Base-by-base conservation (phyloP, 2,113 vertebrate species). In the Hyla sarda region DNA sequence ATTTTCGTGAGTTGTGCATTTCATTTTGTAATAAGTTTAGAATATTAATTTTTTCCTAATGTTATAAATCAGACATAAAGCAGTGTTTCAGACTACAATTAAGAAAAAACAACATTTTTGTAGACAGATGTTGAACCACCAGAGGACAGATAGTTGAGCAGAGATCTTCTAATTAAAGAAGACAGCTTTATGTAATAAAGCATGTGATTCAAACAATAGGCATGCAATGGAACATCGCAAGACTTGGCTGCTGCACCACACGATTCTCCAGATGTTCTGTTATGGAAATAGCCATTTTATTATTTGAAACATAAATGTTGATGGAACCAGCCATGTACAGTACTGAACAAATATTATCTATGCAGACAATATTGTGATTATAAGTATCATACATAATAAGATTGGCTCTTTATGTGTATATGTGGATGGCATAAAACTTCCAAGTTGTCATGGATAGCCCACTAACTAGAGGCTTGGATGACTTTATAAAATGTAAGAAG, bases 181-280 rank as follows among this genome's bases (percentile, higher is more conserved):
- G 83, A 85, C 83, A 79, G 84, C 60, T 52, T 79, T 48, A 79
- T 85, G 47, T 67, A 67, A 84, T 54, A 47, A 77, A 69, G 28
- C 48, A 71, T 79, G 75, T 54, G 75, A 85, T 69, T 71, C 45
- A 85, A 32, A 69, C 58, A 79, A 79, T 69, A 78, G 74, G 67
- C 60, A 50, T 79, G 74, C 84, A 56, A 67, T 69, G 30, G 28
- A 41, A 85, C n/a, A 17, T 9, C 28, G 47, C 11, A 67, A 67
- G 56, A 30, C 32, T 56, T 65, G 32, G 47, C 54, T 79, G 74
- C 75, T 71, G 75, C 75, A 71, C 23, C 62, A 85, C 60, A 79
- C 71, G 74, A 85, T 69, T 52, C 37, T 65, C 84, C 84, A 85
- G 84, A 85, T 85, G 84, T 85, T 85, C 30, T 78, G 50, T 58